phyloP scores from a whole-genome alignment of 2,797 vertebrate genomes.

The Cephalopachus bancanus region DNA sequence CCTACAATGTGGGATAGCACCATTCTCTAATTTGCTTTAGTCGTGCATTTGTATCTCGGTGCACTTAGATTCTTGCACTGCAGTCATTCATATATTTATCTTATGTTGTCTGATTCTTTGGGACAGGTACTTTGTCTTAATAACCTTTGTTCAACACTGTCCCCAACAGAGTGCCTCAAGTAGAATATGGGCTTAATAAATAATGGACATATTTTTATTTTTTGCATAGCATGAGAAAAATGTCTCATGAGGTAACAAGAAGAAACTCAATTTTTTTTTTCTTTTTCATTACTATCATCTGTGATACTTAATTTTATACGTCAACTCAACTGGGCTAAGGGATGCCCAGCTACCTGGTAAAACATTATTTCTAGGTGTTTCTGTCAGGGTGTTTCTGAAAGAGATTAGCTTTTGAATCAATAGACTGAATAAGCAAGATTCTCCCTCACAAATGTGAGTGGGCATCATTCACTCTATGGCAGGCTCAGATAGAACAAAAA shows the following conservation, averaged over 20 bases:
- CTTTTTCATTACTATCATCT: constrained; percentile 15
- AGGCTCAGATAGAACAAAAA: background rate
- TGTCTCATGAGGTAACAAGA: background rate
- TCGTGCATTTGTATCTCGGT: background rate
- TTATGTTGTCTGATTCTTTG: background rate
- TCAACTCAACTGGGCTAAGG: background rate
- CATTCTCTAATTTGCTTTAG: background rate
- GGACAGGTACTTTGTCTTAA: constrained; percentile 6
- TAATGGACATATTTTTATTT: background rate
- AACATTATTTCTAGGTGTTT: background rate
- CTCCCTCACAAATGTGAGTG: background rate
- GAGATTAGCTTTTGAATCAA: background rate
- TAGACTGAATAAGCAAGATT: background rate
- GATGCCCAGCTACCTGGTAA: background rate
- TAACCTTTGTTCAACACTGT: background rate
- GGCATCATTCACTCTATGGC: background rate
- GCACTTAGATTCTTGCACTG: background rate
- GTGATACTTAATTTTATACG: background rate
- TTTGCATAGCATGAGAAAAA: background rate
- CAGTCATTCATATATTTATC: background rate
- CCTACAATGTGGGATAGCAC: background rate
- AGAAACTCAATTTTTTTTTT: background rate
- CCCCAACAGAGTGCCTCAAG: background rate
- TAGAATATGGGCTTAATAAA: background rate
- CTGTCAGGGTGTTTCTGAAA: background rate